phyloP scores from a whole-genome alignment of 2,113 vertebrate species.

The Tragelaphus strepsiceros region DNA sequence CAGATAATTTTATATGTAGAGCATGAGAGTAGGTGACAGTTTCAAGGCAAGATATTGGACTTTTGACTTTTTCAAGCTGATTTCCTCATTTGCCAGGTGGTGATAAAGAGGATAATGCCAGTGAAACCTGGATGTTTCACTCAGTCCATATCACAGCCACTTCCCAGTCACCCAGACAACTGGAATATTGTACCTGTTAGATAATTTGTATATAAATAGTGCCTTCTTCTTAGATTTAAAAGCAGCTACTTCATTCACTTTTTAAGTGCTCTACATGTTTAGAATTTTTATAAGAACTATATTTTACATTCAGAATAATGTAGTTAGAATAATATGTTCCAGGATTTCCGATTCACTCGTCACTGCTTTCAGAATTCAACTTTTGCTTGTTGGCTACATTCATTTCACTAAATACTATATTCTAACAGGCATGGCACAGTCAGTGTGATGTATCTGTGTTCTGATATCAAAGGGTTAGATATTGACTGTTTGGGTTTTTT shows the following conservation, averaged over 20 bases:
- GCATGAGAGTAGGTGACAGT: background rate
- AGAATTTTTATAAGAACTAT: background rate
- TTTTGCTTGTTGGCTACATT: background rate
- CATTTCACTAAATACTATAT: background rate
- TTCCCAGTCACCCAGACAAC: rapidly evolving
- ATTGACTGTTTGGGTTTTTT: background rate
- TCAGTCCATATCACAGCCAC: rapidly evolving
- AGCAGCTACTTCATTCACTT: background rate
- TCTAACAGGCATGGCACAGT: background rate
- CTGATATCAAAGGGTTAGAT: background rate
- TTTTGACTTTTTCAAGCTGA: background rate
- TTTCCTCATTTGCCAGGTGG: background rate
- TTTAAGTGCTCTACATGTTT: background rate
- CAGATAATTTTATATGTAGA: background rate
- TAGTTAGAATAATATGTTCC: background rate
- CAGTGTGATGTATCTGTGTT: background rate
- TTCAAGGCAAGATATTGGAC: background rate
- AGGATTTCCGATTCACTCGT: background rate
- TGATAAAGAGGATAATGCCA: background rate
- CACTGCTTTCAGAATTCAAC: background rate
- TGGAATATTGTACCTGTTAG: rapidly evolving
- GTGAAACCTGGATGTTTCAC: background rate
- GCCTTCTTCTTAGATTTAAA: background rate
- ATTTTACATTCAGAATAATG: background rate
- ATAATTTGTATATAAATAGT: background rate